Conservation (phyloP, 2,797 vertebrate species). For the Botia almorhae region DNA sequence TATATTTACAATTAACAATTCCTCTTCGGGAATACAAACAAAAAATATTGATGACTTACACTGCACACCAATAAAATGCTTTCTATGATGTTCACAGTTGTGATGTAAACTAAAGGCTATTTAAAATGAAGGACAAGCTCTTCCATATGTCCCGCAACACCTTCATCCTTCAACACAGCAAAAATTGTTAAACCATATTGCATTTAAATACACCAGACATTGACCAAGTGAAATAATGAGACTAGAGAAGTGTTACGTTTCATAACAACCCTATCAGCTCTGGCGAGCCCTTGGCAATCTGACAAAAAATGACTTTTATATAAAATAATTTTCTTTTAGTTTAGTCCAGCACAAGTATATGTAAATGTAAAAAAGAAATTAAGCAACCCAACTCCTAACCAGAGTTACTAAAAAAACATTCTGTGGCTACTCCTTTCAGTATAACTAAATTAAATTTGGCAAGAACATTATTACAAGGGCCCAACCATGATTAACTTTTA, state of each 20-base stretch:
- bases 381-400: background rate
- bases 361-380: background rate
- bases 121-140: background rate
- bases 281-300: constrained; percentile 1
- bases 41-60: background rate
- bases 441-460: constrained; percentile 45
- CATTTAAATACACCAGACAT: background rate
- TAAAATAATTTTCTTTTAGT: background rate
- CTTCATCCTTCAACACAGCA: constrained; percentile 2
- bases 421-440: constrained; percentile 46
- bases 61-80: background rate
- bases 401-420: constrained; percentile 26
- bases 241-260: background rate
- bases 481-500: constrained; percentile 59
- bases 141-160: background rate
- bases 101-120: background rate
- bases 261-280: background rate
- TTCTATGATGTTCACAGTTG: background rate
- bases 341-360: background rate
- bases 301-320: constrained; percentile 8
- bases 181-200: background rate
- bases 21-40: background rate
- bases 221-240: background rate
- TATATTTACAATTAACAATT: background rate
- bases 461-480: constrained; percentile 52